phyloP scores from a whole-genome alignment of 2,888 invertebrate species.

The Tryphoninae sp. region DNA sequence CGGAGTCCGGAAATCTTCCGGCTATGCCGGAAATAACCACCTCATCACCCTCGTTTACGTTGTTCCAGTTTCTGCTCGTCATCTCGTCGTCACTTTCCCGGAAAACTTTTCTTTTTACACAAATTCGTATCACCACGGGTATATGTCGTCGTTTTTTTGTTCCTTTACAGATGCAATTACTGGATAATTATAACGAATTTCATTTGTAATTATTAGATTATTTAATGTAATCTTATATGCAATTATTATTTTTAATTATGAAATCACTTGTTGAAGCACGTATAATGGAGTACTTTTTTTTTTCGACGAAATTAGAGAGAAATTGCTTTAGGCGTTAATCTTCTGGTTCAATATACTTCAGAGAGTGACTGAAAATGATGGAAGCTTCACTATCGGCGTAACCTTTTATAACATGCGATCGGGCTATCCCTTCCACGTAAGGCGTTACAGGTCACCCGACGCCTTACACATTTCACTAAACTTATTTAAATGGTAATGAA shows the following conservation, averaged over 20 bases:
- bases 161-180: slow-evolving; percentile 1
- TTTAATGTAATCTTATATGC: no score
- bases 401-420: slow-evolving; percentile 64
- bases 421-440: slow-evolving; percentile 39
- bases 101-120: slow-evolving; percentile 32
- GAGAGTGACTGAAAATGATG: slow-evolving; percentile 52
- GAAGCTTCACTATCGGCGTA: slow-evolving; percentile 40
- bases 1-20: slow-evolving; percentile 90
- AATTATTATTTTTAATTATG: no score
- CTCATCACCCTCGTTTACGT: slow-evolving; percentile 84
- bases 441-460: slow-evolving; percentile 28
- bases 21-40: slow-evolving; percentile 87
- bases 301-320: slow-evolving; percentile 15
- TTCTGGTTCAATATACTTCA: slow-evolving; percentile 40
- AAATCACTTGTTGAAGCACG: not conserved
- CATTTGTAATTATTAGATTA: no score
- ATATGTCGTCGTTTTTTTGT: not conserved
- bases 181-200: not conserved
- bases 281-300: not conserved
- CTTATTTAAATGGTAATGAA: slow-evolving; percentile 64
- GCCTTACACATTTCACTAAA: slow-evolving; percentile 55
- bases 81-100: slow-evolving; percentile 48
- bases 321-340: slow-evolving; percentile 25
- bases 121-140: slow-evolving; percentile 47
- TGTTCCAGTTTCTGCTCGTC: slow-evolving; percentile 36